Evolutionary conservation across 2,888 invertebrate genomes (phyloP).

Genomic region (Eumacrocentrus americanus): DNA sequence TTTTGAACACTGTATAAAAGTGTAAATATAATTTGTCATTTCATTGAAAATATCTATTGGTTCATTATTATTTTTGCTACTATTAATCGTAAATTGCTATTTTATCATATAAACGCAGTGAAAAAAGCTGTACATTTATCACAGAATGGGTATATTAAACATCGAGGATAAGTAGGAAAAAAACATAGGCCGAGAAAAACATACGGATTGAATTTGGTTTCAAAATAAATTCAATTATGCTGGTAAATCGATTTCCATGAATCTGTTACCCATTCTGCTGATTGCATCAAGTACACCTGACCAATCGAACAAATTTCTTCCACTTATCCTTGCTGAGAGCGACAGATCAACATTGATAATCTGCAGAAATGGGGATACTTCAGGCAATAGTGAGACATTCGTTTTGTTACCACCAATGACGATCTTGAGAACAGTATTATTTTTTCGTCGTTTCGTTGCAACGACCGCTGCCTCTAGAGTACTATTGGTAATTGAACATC

Average conservation of each 20-base stretch:
- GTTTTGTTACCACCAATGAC: conserved; percentile 45
- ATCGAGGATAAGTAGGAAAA: no score
- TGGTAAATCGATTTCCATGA: neutral
- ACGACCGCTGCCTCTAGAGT: conserved; percentile 45
- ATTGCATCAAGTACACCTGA: neutral
- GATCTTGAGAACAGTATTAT: conserved; percentile 49
- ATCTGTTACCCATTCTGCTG: neutral
- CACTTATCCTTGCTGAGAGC: neutral
- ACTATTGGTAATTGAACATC: conserved; percentile 44
- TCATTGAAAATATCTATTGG: neutral
- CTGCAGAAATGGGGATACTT: conserved; percentile 49
- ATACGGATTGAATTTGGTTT: neutral
- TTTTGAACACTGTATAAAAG: neutral
- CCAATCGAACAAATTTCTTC: neutral
- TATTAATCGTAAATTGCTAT: no score
- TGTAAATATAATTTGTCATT: neutral
- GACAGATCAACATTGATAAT: conserved; percentile 48
- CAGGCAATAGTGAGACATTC: conserved; percentile 29
- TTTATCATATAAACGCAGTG: no score
- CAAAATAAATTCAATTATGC: neutral
- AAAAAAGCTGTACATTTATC: neutral
- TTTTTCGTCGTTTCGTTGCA: conserved; percentile 47
- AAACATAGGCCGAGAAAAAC: no score
- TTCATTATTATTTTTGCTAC: neutral
- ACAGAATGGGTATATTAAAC: neutral